Percentiles rank a stretch among this genome's conserved stretches.
phyloP scores from a whole-genome alignment of 2,888 invertebrate species.

The Drosophila parthenogenetica region DNA sequence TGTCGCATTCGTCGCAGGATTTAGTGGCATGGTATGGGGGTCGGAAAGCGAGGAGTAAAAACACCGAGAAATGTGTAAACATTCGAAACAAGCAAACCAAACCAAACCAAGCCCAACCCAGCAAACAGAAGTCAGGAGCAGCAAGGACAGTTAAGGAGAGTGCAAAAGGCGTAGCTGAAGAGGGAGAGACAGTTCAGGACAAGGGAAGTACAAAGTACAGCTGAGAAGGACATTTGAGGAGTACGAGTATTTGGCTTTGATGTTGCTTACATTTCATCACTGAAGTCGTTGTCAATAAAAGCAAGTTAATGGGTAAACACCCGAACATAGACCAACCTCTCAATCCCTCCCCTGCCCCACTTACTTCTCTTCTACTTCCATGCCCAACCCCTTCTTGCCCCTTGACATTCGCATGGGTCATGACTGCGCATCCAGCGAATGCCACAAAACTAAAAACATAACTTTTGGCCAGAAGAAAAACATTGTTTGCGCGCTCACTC shows the following conservation, averaged over 20 bases:
- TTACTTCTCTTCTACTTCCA: too few relatives aligned
- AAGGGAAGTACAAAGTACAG: not conserved
- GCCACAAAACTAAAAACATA: conserved; percentile 76
- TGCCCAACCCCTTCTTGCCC: not conserved
- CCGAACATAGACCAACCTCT: conserved; percentile 7
- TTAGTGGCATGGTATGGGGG: conserved; percentile 21
- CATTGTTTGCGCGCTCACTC: conserved; percentile 54
- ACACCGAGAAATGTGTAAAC: conserved; percentile 40
- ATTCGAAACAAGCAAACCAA: conserved; percentile 49
- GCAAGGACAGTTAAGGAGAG: conserved; percentile 29
- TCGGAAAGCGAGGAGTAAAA: not conserved
- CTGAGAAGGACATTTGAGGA: conserved; percentile 34
- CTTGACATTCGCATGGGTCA: conserved; percentile 7
- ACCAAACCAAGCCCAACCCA: conserved; percentile 19
- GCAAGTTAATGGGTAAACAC: conserved; percentile 73
- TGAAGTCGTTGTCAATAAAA: conserved; percentile 73
- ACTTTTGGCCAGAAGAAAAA: conserved; percentile 61
- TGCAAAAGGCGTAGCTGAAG: not conserved
- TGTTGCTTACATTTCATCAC: conserved; percentile 79
- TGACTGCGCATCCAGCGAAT: conserved; percentile 24
- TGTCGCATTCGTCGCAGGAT: conserved; percentile 55
- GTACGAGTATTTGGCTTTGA: conserved; percentile 71
- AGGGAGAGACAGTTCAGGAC: not conserved
- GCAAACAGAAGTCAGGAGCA: conserved; percentile 19
- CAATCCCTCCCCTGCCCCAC: not conserved